These are phyloP conservation scores for Eledona agricola DNA, from an alignment of 2,888 invertebrate species.

Conservation along the genomic window DNA sequence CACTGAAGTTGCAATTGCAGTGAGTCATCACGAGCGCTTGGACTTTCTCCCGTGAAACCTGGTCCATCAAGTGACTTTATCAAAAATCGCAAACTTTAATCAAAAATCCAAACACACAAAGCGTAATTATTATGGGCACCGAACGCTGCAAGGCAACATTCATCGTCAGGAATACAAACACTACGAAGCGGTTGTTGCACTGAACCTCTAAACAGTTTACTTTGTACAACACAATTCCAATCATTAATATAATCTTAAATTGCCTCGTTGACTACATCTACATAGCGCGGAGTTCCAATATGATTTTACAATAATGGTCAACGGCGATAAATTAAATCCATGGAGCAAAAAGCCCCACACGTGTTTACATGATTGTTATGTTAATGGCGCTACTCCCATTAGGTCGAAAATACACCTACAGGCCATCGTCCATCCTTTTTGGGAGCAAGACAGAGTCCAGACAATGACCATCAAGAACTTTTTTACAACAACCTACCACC, in stretches of 20 bases:
- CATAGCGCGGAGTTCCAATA: slow-evolving; percentile 3
- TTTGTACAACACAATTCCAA: too few relatives aligned
- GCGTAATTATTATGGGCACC: not conserved
- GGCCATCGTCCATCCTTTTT: slow-evolving; percentile 15
- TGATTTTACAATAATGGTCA: slow-evolving; percentile 17
- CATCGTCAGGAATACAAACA: not conserved
- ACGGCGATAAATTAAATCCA: slow-evolving; percentile 24
- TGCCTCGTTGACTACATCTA: slow-evolving; percentile 6
- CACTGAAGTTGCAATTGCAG: slow-evolving; percentile 10
- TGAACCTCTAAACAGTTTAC: too few relatives aligned
- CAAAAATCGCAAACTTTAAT: too few relatives aligned
- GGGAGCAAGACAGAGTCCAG: slow-evolving; percentile 12
- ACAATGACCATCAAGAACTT: slow-evolving; percentile 25
- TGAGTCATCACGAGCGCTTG: slow-evolving; percentile 13
- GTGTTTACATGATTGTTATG: slow-evolving; percentile 42
- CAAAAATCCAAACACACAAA: not conserved
- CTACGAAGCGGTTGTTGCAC: too few relatives aligned
- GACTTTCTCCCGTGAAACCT: slow-evolving; percentile 12
- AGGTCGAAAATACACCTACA: slow-evolving; percentile 28
- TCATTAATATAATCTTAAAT: too few relatives aligned
- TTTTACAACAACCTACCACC: too few relatives aligned
- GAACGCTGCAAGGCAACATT: not conserved
- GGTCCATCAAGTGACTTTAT: too few relatives aligned
- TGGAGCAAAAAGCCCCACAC: slow-evolving; percentile 31
- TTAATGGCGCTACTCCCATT: slow-evolving; percentile 32